A percentile compares a stretch with the other conserved stretches of the same genome.
Evolutionary conservation across 2,113 vertebrate species (phyloP).

Genomic region (Oreochromis niloticus): DNA sequence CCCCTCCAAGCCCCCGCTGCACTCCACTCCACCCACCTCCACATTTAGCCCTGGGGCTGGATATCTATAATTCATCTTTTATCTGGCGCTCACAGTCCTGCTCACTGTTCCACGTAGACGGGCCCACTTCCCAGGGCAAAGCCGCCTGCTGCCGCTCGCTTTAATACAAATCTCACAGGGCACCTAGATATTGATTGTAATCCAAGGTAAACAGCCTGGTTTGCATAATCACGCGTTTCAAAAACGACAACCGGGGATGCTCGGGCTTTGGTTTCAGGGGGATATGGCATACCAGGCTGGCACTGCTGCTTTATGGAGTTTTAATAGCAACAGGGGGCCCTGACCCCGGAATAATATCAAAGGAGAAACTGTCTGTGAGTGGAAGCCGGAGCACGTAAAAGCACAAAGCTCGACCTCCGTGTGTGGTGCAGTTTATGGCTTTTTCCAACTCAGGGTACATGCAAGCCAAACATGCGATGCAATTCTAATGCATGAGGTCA

Average conservation of each 20-base stretch:
- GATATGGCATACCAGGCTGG: slow-evolving; percentile 30
- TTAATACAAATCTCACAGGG: slow-evolving; percentile 52
- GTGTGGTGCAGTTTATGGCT: slow-evolving; percentile 6
- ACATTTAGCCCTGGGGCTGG: slow-evolving; percentile 53
- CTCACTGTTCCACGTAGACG: slow-evolving; percentile 42
- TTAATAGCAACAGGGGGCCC: slow-evolving; percentile 38
- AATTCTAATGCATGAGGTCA: background rate
- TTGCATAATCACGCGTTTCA: slow-evolving; percentile 56
- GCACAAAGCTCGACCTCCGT: slow-evolving; percentile 21
- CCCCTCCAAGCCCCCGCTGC: background rate
- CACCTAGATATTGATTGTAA: slow-evolving; percentile 55
- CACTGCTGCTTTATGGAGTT: slow-evolving; percentile 31
- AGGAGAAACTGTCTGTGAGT: slow-evolving; percentile 20
- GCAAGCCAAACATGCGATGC: background rate
- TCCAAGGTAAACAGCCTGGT: slow-evolving; percentile 64
- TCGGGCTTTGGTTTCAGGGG: slow-evolving; percentile 29
- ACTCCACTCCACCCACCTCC: slow-evolving; percentile 13
- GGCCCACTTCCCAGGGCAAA: slow-evolving; percentile 61
- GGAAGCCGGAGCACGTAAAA: slow-evolving; percentile 27
- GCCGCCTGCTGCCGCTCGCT: slow-evolving; percentile 41
- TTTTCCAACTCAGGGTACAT: slow-evolving; percentile 1
- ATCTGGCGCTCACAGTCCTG: slow-evolving; percentile 63
- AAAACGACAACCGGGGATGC: background rate
- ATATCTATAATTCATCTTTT: slow-evolving; percentile 74
- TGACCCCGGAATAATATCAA: slow-evolving; percentile 42